Percentiles rank a stretch among this genome's conserved stretches.
Evolutionary conservation across 2,113 vertebrate genomes (phyloP).

Genomic region (human): GRCh38 chr11:13009501-13010000

Average conservation of each 20-base stretch:
- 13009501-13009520: not conserved
- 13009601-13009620: constrained; percentile 96
- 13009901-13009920: constrained; percentile 93
- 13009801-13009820: constrained; percentile 55
- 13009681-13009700: constrained; percentile 87
- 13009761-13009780: constrained; percentile 32
- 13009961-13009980: constrained; percentile 91
- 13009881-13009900: constrained; percentile 93
- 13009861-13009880: constrained; percentile 95
- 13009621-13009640: constrained; percentile 93
- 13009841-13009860: constrained; percentile 94
- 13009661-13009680: constrained; percentile 93
- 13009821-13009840: constrained; percentile 90
- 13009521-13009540: not conserved
- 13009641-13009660: constrained; percentile 94
- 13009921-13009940: constrained; percentile 94
- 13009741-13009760: not conserved
- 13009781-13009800: constrained; percentile 70
- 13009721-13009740: constrained; percentile 66
- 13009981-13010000: constrained; percentile 88
- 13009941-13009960: constrained; percentile 93
- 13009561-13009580: constrained; percentile 82
- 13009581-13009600: constrained; percentile 88
- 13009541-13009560: not conserved
- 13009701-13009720: constrained; percentile 75